Percentiles rank a stretch among this genome's conserved stretches.
Evolutionary conservation across 2,113 vertebrate genomes (phyloP).

Genomic region (Oryzias melastigma): DNA sequence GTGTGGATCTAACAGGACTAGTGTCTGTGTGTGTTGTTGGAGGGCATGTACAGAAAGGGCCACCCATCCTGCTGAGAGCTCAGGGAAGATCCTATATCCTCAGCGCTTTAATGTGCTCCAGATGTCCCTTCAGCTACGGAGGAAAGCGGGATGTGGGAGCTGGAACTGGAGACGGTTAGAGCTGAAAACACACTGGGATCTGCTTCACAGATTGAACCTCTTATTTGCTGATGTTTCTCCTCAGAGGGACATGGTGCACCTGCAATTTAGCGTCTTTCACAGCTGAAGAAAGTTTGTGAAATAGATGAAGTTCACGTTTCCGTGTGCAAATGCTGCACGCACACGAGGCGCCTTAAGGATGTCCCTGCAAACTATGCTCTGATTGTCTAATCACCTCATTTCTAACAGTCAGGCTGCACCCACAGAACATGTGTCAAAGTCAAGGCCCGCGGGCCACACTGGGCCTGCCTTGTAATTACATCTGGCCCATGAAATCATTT

Average conservation of each 20-base stretch:
- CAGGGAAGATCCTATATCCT: constrained; percentile 78
- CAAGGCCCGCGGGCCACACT: no score
- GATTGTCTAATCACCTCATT: no score
- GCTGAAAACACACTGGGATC: constrained; percentile 37
- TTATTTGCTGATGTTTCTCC: constrained; percentile 37
- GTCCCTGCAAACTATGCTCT: no score
- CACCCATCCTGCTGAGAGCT: constrained; percentile 78
- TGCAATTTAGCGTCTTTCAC: constrained; percentile 43
- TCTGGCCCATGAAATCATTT: no score
- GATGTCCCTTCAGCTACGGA: constrained; percentile 71
- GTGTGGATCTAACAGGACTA: constrained; percentile 40
- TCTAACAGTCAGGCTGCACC: no score
- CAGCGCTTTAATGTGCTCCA: constrained; percentile 77
- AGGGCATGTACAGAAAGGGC: constrained; percentile 75
- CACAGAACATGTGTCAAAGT: no score
- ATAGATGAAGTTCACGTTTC: no score
- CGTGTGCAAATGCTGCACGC: no score
- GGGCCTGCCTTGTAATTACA: no score
- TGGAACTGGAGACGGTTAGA: constrained; percentile 23
- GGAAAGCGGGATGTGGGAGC: constrained; percentile 1
- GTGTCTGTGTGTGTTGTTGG: constrained; percentile 42
- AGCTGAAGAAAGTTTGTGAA: background rate
- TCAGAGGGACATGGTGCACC: constrained; percentile 57
- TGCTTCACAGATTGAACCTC: constrained; percentile 20
- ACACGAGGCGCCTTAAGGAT: no score